A percentile compares a stretch with the other conserved stretches of the same genome.
phyloP scores from a whole-genome alignment of 2,113 vertebrate genomes.

The Phylloscopus trochilus region DNA sequence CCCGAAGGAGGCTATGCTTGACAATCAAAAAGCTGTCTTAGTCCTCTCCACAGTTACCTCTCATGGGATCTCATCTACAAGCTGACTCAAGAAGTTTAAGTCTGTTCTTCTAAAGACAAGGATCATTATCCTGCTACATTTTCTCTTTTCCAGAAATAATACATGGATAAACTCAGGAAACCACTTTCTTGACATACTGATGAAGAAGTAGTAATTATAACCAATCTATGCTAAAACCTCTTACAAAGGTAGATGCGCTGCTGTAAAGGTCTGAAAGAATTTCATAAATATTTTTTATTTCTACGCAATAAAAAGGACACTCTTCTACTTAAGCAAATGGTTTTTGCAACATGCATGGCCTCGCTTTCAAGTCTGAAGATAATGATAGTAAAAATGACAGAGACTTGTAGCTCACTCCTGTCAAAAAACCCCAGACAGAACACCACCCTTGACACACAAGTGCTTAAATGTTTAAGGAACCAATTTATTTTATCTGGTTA shows the following conservation, averaged over 20 bases:
- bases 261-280: background rate
- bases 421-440: background rate
- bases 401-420: background rate
- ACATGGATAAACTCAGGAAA: background rate
- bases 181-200: background rate
- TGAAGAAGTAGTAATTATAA: background rate
- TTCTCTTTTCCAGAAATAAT: background rate
- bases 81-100: background rate
- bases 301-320: background rate
- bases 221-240: background rate
- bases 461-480: background rate
- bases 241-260: background rate
- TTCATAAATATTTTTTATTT: background rate
- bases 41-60: background rate
- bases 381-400: background rate
- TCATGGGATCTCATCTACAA: background rate
- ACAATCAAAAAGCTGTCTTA: background rate
- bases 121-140: background rate
- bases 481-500: background rate
- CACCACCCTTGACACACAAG: background rate
- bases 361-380: background rate
- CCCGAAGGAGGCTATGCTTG: background rate
- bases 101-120: background rate
- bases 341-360: background rate
- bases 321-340: background rate